Percentiles rank a stretch among this genome's conserved stretches.
Evolutionary conservation across 2,113 vertebrate genomes (phyloP).

Genomic region (Melanerpes aurifrons): DNA sequence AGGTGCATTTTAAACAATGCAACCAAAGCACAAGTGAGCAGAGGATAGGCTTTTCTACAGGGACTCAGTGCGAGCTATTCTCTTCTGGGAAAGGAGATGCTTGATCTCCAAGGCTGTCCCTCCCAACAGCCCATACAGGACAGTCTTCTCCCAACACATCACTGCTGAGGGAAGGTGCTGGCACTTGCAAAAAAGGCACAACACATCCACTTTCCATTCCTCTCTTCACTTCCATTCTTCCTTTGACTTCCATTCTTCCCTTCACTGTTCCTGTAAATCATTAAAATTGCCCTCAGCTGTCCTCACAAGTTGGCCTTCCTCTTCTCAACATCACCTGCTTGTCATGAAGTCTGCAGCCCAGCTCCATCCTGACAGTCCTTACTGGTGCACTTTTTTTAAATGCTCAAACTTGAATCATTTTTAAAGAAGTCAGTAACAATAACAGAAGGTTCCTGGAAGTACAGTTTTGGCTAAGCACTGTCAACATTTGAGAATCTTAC

Average conservation of each 20-base stretch:
- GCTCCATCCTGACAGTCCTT: neutral
- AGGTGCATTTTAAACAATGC: neutral
- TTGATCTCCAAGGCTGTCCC: neutral
- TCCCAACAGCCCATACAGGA: neutral
- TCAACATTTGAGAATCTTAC: neutral
- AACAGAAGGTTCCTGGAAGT: neutral
- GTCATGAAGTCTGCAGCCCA: neutral
- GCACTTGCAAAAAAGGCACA: neutral
- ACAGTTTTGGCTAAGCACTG: neutral
- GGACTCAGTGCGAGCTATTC: neutral
- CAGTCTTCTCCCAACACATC: neutral
- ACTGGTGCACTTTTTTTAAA: neutral
- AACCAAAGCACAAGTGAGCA: neutral
- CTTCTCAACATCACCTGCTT: neutral
- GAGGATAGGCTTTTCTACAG: neutral
- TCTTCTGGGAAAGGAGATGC: neutral
- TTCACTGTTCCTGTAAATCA: neutral
- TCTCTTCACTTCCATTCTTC: neutral
- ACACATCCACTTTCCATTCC: neutral
- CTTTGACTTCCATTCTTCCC: neutral
- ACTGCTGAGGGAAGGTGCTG: neutral
- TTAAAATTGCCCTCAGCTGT: neutral
- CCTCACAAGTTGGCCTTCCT: neutral
- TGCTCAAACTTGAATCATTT: neutral
- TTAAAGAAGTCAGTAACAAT: neutral